These are phyloP conservation scores for Phalacrocorax aristotelis DNA, from an alignment of 2,113 vertebrate genomes.

Conservation along the genomic window DNA sequence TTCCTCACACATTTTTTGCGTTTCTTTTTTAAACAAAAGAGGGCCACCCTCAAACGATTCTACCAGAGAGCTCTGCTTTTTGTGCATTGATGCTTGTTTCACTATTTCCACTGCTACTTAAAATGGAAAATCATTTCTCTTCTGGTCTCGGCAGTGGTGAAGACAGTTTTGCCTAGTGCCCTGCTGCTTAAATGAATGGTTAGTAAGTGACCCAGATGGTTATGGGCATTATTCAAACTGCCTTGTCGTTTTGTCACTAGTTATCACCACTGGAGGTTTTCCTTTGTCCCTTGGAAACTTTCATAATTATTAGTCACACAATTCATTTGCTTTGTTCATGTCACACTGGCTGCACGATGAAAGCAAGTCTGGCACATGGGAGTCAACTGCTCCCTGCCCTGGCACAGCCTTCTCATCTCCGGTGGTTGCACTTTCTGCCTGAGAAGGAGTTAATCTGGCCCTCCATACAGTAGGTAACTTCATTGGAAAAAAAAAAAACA, in stretches of 20 bases:
- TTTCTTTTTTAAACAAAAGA: neutral
- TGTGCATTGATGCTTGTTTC: neutral
- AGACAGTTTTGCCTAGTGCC: neutral
- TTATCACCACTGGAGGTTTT: neutral
- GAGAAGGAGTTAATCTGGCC: neutral
- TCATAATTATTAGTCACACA: neutral
- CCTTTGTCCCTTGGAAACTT: neutral
- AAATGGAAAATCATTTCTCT: neutral
- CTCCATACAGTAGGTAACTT: neutral
- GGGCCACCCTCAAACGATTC: neutral
- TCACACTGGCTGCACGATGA: neutral
- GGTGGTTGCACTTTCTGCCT: neutral
- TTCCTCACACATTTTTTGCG: neutral
- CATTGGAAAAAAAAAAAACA: neutral
- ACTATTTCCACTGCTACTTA: neutral
- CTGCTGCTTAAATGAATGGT: neutral
- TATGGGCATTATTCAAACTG: neutral
- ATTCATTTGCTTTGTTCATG: neutral
- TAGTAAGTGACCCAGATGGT: neutral
- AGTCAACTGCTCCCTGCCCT: neutral
- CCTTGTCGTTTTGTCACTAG: neutral
- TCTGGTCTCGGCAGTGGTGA: neutral
- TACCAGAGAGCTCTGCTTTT: neutral
- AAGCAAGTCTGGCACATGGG: neutral
- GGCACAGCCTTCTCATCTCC: neutral